Evolutionary conservation across 2,888 invertebrate species (phyloP).

Genomic region (Polydrusus cervinus): DNA sequence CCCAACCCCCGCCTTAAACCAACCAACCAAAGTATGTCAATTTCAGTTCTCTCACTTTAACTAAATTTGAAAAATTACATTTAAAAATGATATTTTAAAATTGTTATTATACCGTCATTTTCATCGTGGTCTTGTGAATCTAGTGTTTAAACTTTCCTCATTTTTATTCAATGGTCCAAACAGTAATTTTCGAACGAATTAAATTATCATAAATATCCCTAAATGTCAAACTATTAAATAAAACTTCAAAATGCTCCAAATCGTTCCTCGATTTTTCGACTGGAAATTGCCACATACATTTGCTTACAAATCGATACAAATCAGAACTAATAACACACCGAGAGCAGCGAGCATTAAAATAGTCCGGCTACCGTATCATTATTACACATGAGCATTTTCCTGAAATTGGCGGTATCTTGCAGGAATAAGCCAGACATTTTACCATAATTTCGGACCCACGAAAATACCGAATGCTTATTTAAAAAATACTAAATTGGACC

Average conservation of each 20-base stretch:
- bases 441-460: conserved; percentile 62
- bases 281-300: conserved; percentile 31
- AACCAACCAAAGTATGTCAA: no score
- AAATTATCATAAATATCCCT: background rate
- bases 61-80: no score
- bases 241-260: conserved; percentile 2
- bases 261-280: conserved; percentile 4
- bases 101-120: no score
- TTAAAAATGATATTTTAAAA: no score
- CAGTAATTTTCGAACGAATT: no score
- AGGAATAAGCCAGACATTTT: conserved; percentile 62
- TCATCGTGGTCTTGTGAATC: no score
- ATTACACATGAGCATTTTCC: conserved; percentile 64
- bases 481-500: conserved; percentile 45
- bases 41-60: no score
- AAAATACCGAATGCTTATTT: conserved; percentile 33
- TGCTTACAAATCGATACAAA: conserved; percentile 55
- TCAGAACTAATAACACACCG: conserved; percentile 45
- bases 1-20: no score
- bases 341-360: conserved; percentile 39
- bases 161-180: no score
- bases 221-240: background rate
- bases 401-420: conserved; percentile 64
- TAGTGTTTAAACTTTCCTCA: no score
- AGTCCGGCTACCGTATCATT: conserved; percentile 65